Conservation (phyloP, 2,797 vertebrate species). For the Rhinichthys osculus region DNA sequence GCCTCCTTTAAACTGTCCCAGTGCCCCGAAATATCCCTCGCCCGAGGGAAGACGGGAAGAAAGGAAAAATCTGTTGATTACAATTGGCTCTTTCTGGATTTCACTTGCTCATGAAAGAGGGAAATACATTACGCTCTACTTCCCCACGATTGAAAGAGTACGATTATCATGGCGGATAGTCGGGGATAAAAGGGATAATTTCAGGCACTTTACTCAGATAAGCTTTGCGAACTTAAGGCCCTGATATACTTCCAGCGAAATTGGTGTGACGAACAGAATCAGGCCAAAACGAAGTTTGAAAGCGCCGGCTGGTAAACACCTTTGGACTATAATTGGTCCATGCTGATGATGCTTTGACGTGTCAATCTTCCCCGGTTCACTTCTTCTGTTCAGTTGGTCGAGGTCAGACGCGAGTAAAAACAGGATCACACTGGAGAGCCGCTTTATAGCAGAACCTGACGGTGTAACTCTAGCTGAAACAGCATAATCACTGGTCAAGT, state of each 20-base stretch:
- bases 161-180: constrained; percentile 36
- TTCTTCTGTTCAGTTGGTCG: no score
- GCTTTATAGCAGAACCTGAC: no score
- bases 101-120: constrained; percentile 57
- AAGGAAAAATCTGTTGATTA: constrained; percentile 41
- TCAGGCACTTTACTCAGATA: not conserved
- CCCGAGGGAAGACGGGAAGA: constrained; percentile 41
- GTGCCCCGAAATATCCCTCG: constrained; percentile 70
- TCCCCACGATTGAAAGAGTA: constrained; percentile 45
- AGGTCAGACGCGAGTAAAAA: no score
- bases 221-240: not conserved
- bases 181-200: not conserved
- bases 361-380: no score
- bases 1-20: constrained; percentile 60
- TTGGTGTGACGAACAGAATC: not conserved
- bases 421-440: no score
- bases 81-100: constrained; percentile 43
- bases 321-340: no score
- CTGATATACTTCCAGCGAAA: not conserved
- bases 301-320: not conserved
- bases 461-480: no score
- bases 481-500: no score
- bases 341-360: no score
- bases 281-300: not conserved
- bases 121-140: constrained; percentile 68